Evolutionary conservation across 2,113 vertebrate genomes (phyloP).

Genomic region (Apus apus): DNA sequence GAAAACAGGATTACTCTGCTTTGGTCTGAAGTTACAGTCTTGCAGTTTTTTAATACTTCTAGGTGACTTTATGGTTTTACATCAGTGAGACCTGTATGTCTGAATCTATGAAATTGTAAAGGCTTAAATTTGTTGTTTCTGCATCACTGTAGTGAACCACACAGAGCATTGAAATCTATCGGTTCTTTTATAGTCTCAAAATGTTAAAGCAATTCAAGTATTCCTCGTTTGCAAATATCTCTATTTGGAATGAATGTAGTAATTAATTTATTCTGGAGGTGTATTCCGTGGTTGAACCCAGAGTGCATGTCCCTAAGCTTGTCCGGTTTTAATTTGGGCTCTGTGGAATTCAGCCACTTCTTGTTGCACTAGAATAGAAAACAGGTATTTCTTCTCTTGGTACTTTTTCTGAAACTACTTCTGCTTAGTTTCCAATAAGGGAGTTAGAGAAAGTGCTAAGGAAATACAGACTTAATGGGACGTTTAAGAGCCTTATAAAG

Average conservation of each 20-base stretch:
- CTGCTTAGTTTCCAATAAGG: neutral
- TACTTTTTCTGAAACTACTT: neutral
- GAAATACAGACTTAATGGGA: slow-evolving; percentile 22
- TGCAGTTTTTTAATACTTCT: slow-evolving; percentile 13
- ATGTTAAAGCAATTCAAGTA: neutral
- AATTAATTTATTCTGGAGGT: neutral
- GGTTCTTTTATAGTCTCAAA: neutral
- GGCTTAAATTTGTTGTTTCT: neutral
- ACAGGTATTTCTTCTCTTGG: neutral
- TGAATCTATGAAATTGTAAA: neutral
- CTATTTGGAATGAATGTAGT: neutral
- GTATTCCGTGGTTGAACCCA: neutral
- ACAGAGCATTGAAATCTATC: neutral
- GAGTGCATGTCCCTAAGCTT: neutral
- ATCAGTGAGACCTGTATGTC: neutral
- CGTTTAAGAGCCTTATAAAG: slow-evolving; percentile 33
- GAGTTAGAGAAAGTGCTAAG: slow-evolving; percentile 9
- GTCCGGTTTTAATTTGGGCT: neutral
- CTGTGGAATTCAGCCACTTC: neutral
- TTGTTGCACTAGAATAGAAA: neutral
- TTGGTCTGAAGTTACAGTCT: slow-evolving; percentile 51
- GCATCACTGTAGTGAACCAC: neutral
- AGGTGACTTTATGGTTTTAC: slow-evolving; percentile 16
- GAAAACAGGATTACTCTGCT: slow-evolving; percentile 58
- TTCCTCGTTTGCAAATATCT: neutral